These are phyloP conservation scores for Sardina pilchardus DNA, from an alignment of 2,113 vertebrate species.

Conservation along the genomic window DNA sequence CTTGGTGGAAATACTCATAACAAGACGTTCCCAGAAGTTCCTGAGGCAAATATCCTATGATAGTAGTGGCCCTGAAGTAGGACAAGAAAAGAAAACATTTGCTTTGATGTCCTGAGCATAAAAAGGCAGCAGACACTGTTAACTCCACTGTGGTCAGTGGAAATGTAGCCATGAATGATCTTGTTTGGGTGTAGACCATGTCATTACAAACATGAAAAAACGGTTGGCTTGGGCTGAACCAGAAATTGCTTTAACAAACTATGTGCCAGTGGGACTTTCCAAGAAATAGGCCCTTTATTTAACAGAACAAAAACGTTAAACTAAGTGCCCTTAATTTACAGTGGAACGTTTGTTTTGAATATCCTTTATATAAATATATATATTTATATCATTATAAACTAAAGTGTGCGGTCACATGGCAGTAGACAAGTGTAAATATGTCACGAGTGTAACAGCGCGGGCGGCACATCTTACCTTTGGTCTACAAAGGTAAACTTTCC, in stretches of 20 bases:
- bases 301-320: no score
- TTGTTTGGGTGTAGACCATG: not conserved
- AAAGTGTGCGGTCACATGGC: not conserved
- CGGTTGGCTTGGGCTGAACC: not conserved
- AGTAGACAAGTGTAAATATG: not conserved
- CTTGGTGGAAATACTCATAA: constrained; percentile 88
- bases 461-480: constrained; percentile 75
- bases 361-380: no score
- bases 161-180: not conserved
- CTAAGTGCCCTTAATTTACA: not conserved
- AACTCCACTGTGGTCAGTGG: not conserved
- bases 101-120: not conserved
- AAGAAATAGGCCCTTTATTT: not conserved
- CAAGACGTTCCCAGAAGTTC: constrained; percentile 86
- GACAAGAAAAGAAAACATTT: not conserved
- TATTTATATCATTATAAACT: not conserved
- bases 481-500: constrained; percentile 88
- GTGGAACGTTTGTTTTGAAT: not conserved
- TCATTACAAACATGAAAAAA: not conserved
- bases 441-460: not conserved
- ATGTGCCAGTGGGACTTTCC: not conserved
- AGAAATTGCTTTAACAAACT: not conserved
- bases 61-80: constrained; percentile 78
- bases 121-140: not conserved
- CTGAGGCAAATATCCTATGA: constrained; percentile 85